Base-by-base conservation (phyloP, 2,797 vertebrate species). In the Sparidentex hasta region DNA sequence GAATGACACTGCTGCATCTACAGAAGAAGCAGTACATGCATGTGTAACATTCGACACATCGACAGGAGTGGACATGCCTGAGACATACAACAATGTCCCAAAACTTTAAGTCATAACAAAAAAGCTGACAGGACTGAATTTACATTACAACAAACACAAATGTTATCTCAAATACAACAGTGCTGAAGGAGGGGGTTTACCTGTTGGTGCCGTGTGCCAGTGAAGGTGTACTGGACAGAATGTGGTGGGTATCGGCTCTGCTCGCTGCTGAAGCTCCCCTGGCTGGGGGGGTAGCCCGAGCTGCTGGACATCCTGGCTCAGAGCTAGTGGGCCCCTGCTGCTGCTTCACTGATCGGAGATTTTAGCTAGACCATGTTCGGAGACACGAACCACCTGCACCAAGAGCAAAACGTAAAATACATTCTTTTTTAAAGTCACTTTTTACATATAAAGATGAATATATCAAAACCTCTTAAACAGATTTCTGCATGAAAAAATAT, bases 181-280 rank as follows among this genome's bases (percentile, higher is more conserved):
- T 20, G 46, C 57, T 70, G 51, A 41, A 16, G 20, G 2, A 54
- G 16, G 18, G 18, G 64, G 50, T 94, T 95, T 95, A 98, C 98
- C 97, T 97, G 96, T 80, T 97, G 97, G 92, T 99, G 98, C 13
- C 98, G 96, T 47, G 94, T 83, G 77, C 94, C 90, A 46, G 96
- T 93, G 92, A 99, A 99, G 78, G 96, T 96, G 88, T 98, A 98
- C 93, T 98, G 98, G 89, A 98, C 97, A 85, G 98, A 98, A 87
- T 99, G 98, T 25, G 96, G 74, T 50, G 97, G 97, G 71, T 98
- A 99, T 29, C 98, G 97, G 90, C 94, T 96, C 95, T 98, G 98
- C 87, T 99, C 98, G 68, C 96, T 95, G 95, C 97, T 98, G 96
- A 98, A 99, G 87, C 96, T 96, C 95, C 98, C 98, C 96, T 99